Conservation (phyloP, 2,888 invertebrate genomes). For the Drosophila paracracens region DNA sequence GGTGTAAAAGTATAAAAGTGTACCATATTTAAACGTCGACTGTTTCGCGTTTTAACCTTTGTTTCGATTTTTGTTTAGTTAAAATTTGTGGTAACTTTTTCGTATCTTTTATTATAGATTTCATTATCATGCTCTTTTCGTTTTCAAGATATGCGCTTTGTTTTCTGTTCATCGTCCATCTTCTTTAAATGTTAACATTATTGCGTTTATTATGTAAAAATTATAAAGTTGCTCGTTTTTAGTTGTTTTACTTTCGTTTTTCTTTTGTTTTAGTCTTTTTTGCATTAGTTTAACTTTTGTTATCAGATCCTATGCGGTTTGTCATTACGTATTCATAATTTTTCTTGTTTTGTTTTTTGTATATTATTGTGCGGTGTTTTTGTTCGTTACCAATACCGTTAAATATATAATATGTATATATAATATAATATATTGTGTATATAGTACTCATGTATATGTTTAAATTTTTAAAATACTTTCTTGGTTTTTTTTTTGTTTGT, state of each 20-base stretch:
- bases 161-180: constrained; percentile 45
- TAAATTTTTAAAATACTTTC: constrained; percentile 78
- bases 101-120: constrained; percentile 37
- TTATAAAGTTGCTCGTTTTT: constrained; percentile 66
- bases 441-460: constrained; percentile 77
- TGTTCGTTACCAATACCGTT: constrained; percentile 77
- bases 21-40: constrained; percentile 68
- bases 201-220: constrained; percentile 73
- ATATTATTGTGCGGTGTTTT: constrained; percentile 83
- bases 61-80: constrained; percentile 42
- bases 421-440: constrained; percentile 69
- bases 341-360: constrained; percentile 56
- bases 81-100: constrained; percentile 71
- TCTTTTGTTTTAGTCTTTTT: constrained; percentile 62
- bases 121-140: constrained; percentile 32
- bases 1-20: constrained; percentile 84
- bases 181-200: constrained; percentile 80
- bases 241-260: constrained; percentile 42
- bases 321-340: constrained; percentile 58
- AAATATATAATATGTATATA: constrained; percentile 71
- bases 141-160: constrained; percentile 82
- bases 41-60: constrained; percentile 30
- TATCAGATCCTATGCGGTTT: constrained; percentile 50
- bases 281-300: constrained; percentile 62
- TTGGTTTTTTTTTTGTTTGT: constrained; percentile 54